A percentile compares a stretch with the other conserved stretches of the same genome.
phyloP scores from a whole-genome alignment of 1,140 invertebrate species.

The Drosophila oshimai region DNA sequence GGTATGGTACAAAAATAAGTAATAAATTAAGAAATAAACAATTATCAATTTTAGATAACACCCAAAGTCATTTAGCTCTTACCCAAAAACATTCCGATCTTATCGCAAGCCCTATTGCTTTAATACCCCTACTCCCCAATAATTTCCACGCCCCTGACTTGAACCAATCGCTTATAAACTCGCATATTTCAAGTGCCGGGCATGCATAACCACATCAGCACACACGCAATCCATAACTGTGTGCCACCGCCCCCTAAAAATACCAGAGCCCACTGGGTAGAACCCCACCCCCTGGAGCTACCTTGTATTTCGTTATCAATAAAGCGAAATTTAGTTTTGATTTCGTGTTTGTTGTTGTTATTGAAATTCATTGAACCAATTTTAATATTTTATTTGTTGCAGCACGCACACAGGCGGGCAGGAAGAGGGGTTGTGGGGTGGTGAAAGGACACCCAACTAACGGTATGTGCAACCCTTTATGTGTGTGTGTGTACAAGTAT shows the following conservation, averaged over 20 bases:
- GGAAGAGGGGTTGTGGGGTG: not conserved
- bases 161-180: slow-evolving; percentile 45
- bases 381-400: slow-evolving; percentile 82
- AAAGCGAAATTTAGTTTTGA: slow-evolving; percentile 81
- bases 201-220: slow-evolving; percentile 67
- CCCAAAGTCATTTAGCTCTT: not conserved
- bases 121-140: not conserved
- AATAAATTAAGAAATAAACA: not conserved
- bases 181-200: slow-evolving; percentile 66
- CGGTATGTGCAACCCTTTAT: slow-evolving; percentile 74
- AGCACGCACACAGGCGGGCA: slow-evolving; percentile 60
- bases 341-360: slow-evolving; percentile 81
- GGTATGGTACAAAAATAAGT: no score
- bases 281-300: slow-evolving; percentile 25
- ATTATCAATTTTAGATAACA: not conserved
- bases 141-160: slow-evolving; percentile 4
- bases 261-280: not conserved
- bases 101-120: not conserved
- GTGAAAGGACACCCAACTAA: slow-evolving; percentile 50
- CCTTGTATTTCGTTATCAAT: slow-evolving; percentile 79
- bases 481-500: slow-evolving; percentile 32
- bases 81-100: not conserved
- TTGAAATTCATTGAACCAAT: slow-evolving; percentile 81
- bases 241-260: not conserved
- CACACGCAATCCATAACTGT: slow-evolving; percentile 27